phyloP scores from a whole-genome alignment of 2,888 invertebrate genomes.

The Drosophila bunnanda region DNA sequence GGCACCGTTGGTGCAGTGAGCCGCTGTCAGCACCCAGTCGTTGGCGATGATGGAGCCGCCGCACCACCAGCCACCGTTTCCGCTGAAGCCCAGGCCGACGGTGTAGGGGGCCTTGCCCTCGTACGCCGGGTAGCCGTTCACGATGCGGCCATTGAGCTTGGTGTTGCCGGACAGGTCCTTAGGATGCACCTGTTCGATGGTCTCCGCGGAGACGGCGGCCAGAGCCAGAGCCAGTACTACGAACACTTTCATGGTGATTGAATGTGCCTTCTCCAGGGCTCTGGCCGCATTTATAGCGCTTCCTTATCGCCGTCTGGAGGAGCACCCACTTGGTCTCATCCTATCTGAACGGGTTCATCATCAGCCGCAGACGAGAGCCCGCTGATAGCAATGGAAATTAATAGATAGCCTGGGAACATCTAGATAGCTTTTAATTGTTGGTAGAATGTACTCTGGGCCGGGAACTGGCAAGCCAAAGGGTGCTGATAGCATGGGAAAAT shows the following conservation, averaged over 20 bases:
- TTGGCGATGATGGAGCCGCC: constrained; percentile 36
- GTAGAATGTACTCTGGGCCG: not conserved
- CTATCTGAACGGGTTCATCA: constrained; percentile 13
- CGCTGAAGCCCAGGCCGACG: constrained; percentile 6
- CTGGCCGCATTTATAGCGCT: constrained; percentile 4
- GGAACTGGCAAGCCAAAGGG: not conserved
- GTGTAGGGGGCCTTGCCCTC: constrained; percentile 12
- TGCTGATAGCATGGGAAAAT: not conserved
- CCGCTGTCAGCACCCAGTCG: constrained; percentile 31
- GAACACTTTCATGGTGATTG: constrained; percentile 34
- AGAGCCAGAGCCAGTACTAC: constrained; percentile 33
- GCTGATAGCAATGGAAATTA: constrained; percentile 20
- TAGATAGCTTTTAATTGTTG: constrained; percentile 5
- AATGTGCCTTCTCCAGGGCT: not conserved
- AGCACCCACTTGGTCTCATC: constrained; percentile 12
- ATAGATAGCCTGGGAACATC: constrained; percentile 26
- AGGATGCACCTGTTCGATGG: constrained; percentile 21
- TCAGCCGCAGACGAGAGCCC: not conserved
- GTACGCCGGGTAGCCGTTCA: constrained; percentile 11
- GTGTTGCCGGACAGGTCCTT: constrained; percentile 16
- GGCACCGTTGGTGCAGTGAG: constrained; percentile 26
- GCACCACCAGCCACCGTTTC: constrained; percentile 30
- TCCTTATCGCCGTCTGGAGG: constrained; percentile 20
- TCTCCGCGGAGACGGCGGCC: constrained; percentile 29
- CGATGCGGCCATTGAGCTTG: constrained; percentile 21